These are phyloP conservation scores for Chelonus insularis DNA, from an alignment of 1,140 invertebrate species.

Conservation along the genomic window DNA sequence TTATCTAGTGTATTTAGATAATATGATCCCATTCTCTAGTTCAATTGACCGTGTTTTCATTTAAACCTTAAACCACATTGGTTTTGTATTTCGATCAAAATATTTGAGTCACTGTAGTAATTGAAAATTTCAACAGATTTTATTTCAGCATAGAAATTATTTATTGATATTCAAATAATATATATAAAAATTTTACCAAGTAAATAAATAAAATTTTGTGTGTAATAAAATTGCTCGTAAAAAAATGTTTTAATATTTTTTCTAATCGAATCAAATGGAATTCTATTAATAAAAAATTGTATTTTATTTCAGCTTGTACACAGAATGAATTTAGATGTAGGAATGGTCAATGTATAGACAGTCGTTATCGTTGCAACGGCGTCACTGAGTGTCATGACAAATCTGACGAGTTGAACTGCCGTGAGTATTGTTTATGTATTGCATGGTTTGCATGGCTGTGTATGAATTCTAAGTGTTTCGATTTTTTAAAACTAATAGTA, in stretches of 20 bases:
- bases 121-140: too few species aligned
- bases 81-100: neutral
- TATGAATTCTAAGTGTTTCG: neutral
- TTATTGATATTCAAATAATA: too few species aligned
- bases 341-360: slow-evolving; percentile 70
- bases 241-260: too few species aligned
- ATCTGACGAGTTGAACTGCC: slow-evolving; percentile 66
- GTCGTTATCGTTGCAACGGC: slow-evolving; percentile 66
- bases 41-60: slow-evolving; percentile 16
- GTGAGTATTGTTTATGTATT: slow-evolving; percentile 52
- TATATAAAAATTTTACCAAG: too few species aligned
- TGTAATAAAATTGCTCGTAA: too few species aligned
- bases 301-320: slow-evolving; percentile 42
- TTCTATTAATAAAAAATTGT: slow-evolving; percentile 1
- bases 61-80: neutral
- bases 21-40: slow-evolving; percentile 10
- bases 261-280: too few species aligned
- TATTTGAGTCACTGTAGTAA: too few species aligned
- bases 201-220: too few species aligned
- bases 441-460: neutral
- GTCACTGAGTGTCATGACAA: slow-evolving; percentile 63
- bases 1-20: neutral
- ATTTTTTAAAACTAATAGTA: neutral
- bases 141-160: too few species aligned
- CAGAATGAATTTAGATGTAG: slow-evolving; percentile 60